Percentiles rank a stretch among this genome's conserved stretches.
phyloP scores from a whole-genome alignment of 2,888 invertebrate species.

The Stenchaetothrips biformis region DNA sequence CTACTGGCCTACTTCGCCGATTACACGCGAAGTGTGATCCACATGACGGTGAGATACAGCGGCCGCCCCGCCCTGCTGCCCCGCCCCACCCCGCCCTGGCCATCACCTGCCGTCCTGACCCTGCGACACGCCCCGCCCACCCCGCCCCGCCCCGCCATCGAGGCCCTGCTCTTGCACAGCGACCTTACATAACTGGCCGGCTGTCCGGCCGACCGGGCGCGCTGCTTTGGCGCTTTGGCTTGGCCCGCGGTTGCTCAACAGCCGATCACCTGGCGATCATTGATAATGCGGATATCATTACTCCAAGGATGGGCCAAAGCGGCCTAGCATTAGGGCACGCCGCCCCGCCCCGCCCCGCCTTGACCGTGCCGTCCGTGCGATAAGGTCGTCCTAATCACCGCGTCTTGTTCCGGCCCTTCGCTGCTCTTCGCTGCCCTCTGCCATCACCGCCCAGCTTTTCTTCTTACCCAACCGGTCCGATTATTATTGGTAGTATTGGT shows the following conservation, averaged over 20 bases:
- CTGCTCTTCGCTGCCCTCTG: neutral
- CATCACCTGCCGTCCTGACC: neutral
- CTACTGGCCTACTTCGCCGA: neutral
- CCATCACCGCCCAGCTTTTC: neutral
- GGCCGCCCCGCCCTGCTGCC: neutral
- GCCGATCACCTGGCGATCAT: constrained; percentile 18
- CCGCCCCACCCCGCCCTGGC: neutral
- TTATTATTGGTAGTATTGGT: no score
- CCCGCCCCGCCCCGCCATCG: neutral
- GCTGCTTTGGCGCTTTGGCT: neutral
- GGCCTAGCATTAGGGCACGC: neutral
- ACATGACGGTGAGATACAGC: neutral
- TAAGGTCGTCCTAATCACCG: neutral
- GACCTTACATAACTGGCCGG: constrained; percentile 7
- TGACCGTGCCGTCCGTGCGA: neutral
- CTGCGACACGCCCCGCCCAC: neutral
- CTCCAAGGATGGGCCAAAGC: neutral
- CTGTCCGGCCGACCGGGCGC: neutral
- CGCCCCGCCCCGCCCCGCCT: neutral
- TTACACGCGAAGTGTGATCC: neutral
- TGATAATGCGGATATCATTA: neutral
- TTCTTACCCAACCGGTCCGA: no score
- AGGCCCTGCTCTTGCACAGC: neutral
- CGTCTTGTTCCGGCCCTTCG: neutral
- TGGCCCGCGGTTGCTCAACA: neutral